Conservation (phyloP, 2,888 invertebrate genomes). For the Rambutsinella grinnellia region DNA sequence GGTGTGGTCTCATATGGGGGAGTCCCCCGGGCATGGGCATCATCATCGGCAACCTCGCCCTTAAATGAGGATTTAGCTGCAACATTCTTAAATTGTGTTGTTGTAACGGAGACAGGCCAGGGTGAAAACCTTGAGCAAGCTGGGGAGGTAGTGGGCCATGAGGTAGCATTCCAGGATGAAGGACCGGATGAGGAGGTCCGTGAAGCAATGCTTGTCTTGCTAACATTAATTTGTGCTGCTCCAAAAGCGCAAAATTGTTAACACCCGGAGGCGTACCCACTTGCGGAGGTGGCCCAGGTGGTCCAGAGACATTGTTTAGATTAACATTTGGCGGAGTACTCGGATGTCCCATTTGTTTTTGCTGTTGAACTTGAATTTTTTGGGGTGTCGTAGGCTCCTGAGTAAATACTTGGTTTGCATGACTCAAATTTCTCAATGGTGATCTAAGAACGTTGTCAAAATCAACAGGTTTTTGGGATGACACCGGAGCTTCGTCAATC, state of each 20-base stretch:
- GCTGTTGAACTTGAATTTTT: conserved; percentile 1
- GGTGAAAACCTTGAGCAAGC: conserved; percentile 53
- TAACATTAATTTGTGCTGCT: conserved; percentile 47
- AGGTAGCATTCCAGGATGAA: conserved; percentile 46
- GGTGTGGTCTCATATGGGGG: conserved; percentile 34
- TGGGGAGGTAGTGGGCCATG: conserved; percentile 46
- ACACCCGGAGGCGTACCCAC: conserved; percentile 39
- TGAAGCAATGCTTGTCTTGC: conserved; percentile 47
- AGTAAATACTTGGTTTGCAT: conserved; percentile 14
- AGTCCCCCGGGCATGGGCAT: conserved; percentile 38
- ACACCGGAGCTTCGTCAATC: conserved; percentile 54
- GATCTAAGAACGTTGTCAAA: conserved; percentile 22
- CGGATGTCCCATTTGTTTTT: conserved; percentile 8
- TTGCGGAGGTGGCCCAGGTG: conserved; percentile 5
- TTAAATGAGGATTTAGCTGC: conserved; percentile 57
- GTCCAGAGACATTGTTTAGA: conserved; percentile 19
- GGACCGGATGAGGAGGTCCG: conserved; percentile 24
- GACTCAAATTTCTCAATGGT: conserved; percentile 21
- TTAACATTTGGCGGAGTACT: conserved; percentile 27
- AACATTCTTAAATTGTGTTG: conserved; percentile 60
- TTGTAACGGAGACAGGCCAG: conserved; percentile 21
- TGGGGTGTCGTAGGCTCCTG: background rate
- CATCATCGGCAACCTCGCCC: conserved; percentile 51
- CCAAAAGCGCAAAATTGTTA: conserved; percentile 42
- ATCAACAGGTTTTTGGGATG: conserved; percentile 17